Percentiles rank a stretch among this genome's conserved stretches.
phyloP scores from a whole-genome alignment of 2,113 vertebrate species.

The Daubentonia madagascariensis region DNA sequence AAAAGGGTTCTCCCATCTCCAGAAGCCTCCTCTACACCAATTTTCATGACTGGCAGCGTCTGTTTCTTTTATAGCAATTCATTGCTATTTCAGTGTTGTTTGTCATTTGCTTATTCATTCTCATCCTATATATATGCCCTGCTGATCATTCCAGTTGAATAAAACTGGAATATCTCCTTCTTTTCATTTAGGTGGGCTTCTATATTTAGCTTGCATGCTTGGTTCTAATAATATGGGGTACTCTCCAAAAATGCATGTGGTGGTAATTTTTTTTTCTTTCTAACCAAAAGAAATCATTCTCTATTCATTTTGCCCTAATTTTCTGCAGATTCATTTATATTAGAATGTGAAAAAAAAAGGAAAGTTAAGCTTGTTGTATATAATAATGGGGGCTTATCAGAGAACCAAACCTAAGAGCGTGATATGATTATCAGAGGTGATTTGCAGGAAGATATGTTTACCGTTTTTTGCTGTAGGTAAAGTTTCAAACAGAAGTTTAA shows the following conservation, averaged over 20 bases:
- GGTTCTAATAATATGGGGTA: background rate
- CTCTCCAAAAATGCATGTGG: background rate
- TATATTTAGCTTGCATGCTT: background rate
- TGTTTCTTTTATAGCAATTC: conserved; percentile 1
- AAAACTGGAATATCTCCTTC: background rate
- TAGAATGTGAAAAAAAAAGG: background rate
- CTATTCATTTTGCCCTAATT: conserved; percentile 26
- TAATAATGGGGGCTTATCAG: background rate
- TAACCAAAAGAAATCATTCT: background rate
- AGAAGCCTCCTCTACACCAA: conserved; percentile 29
- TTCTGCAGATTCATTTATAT: conserved; percentile 26
- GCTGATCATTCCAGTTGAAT: background rate
- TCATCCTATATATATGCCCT: background rate
- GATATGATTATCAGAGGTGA: conserved; percentile 20
- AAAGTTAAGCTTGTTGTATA: background rate
- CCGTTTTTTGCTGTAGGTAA: background rate
- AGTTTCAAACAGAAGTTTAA: conserved; percentile 63
- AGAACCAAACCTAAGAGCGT: background rate
- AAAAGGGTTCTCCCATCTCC: background rate
- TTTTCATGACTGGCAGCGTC: background rate
- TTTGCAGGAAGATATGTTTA: conserved; percentile 64
- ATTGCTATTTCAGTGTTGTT: conserved; percentile 24
- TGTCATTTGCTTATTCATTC: conserved; percentile 28
- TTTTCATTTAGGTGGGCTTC: background rate
- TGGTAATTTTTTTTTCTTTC: background rate